Percentiles rank a stretch among this genome's conserved stretches.
Evolutionary conservation across 2,797 vertebrate genomes (phyloP).

Genomic region (Pangasius mekongensis): DNA sequence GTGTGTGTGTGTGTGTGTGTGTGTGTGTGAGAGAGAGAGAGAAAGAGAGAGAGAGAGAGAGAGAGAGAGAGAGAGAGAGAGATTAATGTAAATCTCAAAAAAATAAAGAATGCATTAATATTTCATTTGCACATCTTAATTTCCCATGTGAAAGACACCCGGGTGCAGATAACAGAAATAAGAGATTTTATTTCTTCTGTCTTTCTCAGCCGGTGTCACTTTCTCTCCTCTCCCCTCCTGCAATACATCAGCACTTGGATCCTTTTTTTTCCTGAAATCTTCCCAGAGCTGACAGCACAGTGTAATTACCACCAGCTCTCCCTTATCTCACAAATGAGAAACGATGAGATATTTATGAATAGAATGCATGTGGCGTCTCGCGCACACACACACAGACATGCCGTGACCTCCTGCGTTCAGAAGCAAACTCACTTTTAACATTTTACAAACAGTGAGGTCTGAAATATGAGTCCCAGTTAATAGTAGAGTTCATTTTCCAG

Average conservation of each 20-base stretch:
- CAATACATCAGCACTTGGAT: constrained; percentile 83
- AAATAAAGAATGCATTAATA: constrained; percentile 89
- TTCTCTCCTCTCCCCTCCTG: constrained; percentile 76
- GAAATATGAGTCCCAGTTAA: background rate
- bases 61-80: constrained; percentile 52
- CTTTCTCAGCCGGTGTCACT: constrained; percentile 70
- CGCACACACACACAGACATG: constrained; percentile 61
- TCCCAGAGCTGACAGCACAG: constrained; percentile 79
- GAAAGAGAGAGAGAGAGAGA: constrained; percentile 65
- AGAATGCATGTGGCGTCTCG: constrained; percentile 72
- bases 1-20: no score
- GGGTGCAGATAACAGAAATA: constrained; percentile 79
- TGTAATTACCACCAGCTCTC: constrained; percentile 87
- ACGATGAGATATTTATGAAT: constrained; percentile 81
- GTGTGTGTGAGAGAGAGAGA: constrained; percentile 34
- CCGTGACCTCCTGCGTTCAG: constrained; percentile 46
- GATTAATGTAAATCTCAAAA: constrained; percentile 83
- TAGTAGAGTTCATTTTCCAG: constrained; percentile 2
- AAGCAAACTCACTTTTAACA: constrained; percentile 19
- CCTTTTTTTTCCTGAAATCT: constrained; percentile 82
- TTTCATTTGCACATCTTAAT: constrained; percentile 94
- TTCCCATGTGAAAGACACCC: constrained; percentile 86
- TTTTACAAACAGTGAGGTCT: background rate
- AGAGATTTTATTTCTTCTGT: constrained; percentile 80
- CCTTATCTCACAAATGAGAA: constrained; percentile 90